Base-by-base conservation (phyloP, 2,797 vertebrate species). In the Artibeus lituratus region DNA sequence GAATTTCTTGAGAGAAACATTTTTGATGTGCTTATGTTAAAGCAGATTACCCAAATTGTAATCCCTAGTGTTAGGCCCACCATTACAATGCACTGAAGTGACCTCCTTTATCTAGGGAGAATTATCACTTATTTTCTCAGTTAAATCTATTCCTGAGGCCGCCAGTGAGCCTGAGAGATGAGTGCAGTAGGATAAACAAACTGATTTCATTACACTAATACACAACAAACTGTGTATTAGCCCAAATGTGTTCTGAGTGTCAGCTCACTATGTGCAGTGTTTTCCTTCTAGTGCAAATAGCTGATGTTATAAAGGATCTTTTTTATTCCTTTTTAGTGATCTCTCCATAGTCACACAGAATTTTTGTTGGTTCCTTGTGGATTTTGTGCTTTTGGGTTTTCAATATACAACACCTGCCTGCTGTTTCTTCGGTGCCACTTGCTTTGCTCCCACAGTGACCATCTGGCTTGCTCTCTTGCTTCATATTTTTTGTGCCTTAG, bases 371-470 rank as follows among this genome's bases (percentile, higher is more conserved):
- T 83, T 89, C 26, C 67, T 35, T 22, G 19, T 57, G 11, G 49
- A 69, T 78, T 72, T 72, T 26, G 26, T 24, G 53, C 42, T 37
- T 65, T 70, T 5, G 59, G 89, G 24, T 5, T 55, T 69, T 78
- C 70, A 95, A 81, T 94, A 77, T 73, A 93, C 97, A 98, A 77
- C 98, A 99, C 98, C 83, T 97, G 99, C 99, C 99, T 99, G 98
- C 98, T 99, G 47, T 97, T 98, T 95, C 95, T 98, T 90, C 98
- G 98, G n/a, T 98, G 98, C 98, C 98, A 98, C 94, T 97, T 98
- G 97, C 98, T 99, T 92, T 98, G 98, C 74, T 99, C 99, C 99
- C 98, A 99, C 49, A 99, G 98, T 0, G 98, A 98, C 99, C 99
- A 99, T 88, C 98, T 97, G 5, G 98, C 97, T 94, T 99, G 98